Evolutionary conservation across 2,113 vertebrate genomes (phyloP), one percentile per base, ranked within the genome.

Genomic region (Orycteropus afer): DNA sequence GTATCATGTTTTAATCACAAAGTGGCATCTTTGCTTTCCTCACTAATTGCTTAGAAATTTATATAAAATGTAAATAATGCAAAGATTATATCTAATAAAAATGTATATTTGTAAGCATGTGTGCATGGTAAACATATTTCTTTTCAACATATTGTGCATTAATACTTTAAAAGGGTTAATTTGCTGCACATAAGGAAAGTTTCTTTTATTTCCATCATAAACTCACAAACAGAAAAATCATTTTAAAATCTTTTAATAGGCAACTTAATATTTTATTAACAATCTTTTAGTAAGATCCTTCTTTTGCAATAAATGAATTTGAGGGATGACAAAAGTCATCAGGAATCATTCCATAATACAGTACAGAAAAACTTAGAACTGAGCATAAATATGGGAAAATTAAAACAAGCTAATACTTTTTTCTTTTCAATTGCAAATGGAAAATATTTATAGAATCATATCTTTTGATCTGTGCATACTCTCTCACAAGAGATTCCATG

Each of bases 261-360:
- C 89, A 96, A 96, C 97, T 98, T 98, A 98, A 98, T 98, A 98
- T 98, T 98, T 98, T 97, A 98, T 98, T 98, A 98, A 97, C 89
- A 97, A 82, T 91, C 42, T 97, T 97, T 97, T 96, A 96, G 86
- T 92, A 97, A 97, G 80, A 96, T 96, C 86, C 7, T 84, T 97
- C 59, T 95, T 80, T 92, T 96, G 89, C 82, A 96, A 86, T 92
- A 96, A 90, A 91, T 85, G 77, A 77, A 90, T 97, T 92, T 77
- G 94, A 97, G 90, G 23, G 29, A 29, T 47, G 88, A 81, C 51
- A 95, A 95, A 97, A 94, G 89, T 95, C 88, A 34, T 61, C 90
- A 93, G 59, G 82, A 98, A 91, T 95, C 40, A 80, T 47, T 97
- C 69, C 15, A 86, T 79, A 96, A 96, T 49, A 63, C 45, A 91